A percentile compares a stretch with the other conserved stretches of the same genome.
These are phyloP conservation scores for Baronia brevicornis DNA, from an alignment of 2,888 invertebrate genomes.

Conservation along the genomic window DNA sequence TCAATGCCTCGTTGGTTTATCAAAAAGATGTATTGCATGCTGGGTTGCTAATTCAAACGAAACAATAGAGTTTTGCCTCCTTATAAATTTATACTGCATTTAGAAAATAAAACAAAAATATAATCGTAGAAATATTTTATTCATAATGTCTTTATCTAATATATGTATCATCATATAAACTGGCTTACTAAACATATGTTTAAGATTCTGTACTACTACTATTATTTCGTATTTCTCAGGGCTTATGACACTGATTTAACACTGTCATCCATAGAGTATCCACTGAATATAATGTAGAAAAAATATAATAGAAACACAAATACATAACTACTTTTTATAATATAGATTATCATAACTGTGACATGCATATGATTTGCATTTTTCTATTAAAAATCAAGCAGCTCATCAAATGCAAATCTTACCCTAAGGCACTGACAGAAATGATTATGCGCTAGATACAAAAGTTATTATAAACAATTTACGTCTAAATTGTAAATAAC, in stretches of 20 bases:
- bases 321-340: conserved; percentile 26
- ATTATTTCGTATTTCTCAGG: conserved; percentile 38
- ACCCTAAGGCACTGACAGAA: conserved; percentile 70
- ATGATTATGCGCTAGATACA: conserved; percentile 58
- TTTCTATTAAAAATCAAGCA: conserved; percentile 42
- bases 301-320: conserved; percentile 28
- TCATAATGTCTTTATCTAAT: conserved; percentile 69
- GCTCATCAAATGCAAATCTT: conserved; percentile 51
- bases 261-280: conserved; percentile 22
- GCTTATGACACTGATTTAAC: conserved; percentile 59
- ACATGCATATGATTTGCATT: conserved; percentile 41
- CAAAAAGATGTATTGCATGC: too few species aligned
- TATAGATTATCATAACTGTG: conserved; percentile 28
- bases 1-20: too few species aligned
- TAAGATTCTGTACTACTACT: conserved; percentile 22
- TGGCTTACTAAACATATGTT: conserved; percentile 42
- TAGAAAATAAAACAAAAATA: conserved; percentile 5
- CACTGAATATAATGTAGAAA: conserved; percentile 24
- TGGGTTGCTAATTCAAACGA: too few species aligned
- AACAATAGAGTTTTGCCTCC: too few species aligned
- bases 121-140: conserved; percentile 53
- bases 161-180: conserved; percentile 66
- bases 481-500: conserved; percentile 64
- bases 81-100: background rate
- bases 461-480: conserved; percentile 55